Evolutionary conservation across 2,888 invertebrate genomes (phyloP).

Genomic region (Neria commutata): DNA sequence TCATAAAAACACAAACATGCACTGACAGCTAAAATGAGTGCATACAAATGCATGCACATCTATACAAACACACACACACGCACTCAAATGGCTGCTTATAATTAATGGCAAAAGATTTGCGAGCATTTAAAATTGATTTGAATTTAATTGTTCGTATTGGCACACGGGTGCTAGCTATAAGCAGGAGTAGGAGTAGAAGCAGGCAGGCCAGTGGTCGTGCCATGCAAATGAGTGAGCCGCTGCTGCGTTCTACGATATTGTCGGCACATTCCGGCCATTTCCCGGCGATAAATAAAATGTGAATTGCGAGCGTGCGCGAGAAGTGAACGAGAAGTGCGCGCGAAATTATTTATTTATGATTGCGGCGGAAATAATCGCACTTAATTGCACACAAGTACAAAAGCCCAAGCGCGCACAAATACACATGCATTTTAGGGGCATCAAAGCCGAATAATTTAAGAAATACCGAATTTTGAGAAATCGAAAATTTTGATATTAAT

Average conservation of each 20-base stretch:
- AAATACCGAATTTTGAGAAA: no score
- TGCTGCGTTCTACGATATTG: no score
- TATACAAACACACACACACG: slow-evolving; percentile 27
- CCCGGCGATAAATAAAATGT: slow-evolving; percentile 49
- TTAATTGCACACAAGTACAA: slow-evolving; percentile 51
- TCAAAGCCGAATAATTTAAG: no score
- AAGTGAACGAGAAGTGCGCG: slow-evolving; percentile 47
- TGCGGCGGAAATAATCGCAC: slow-evolving; percentile 54
- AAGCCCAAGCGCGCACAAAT: slow-evolving; percentile 13
- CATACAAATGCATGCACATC: no score
- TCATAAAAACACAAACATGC: not conserved
- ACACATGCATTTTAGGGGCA: no score
- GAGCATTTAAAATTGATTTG: slow-evolving; percentile 57
- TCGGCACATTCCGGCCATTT: no score
- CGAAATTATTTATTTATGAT: slow-evolving; percentile 57
- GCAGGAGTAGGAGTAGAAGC: slow-evolving; percentile 18
- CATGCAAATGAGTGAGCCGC: slow-evolving; percentile 2
- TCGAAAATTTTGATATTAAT: no score
- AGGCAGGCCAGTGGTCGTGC: not conserved
- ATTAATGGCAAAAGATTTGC: slow-evolving; percentile 55
- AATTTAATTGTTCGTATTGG: slow-evolving; percentile 48
- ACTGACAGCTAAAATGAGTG: slow-evolving; percentile 7
- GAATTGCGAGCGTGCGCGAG: slow-evolving; percentile 52
- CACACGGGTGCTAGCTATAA: not conserved
- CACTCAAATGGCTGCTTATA: slow-evolving; percentile 41